These are phyloP conservation scores for Melopsittacus undulatus DNA, from an alignment of 2,797 vertebrate species.

Conservation along the genomic window DNA sequence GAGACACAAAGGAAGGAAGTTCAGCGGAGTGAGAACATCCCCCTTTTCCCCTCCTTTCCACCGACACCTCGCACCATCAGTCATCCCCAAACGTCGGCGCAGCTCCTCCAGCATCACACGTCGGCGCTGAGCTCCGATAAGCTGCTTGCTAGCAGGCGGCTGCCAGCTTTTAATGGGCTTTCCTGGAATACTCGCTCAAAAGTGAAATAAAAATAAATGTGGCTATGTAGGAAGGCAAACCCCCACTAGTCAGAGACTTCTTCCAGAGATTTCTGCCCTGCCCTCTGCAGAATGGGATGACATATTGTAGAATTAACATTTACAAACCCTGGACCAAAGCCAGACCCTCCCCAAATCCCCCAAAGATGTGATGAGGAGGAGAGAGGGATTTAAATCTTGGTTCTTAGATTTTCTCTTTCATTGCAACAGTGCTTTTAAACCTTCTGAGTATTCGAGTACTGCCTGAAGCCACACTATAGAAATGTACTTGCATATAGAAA, in stretches of 20 bases:
- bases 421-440: background rate
- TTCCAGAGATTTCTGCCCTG: background rate
- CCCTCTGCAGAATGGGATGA: background rate
- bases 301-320: background rate
- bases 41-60: constrained; percentile 26
- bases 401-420: background rate
- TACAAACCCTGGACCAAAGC: background rate
- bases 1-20: constrained; percentile 71
- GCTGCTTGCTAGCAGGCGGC: background rate
- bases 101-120: background rate
- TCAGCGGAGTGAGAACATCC: constrained; percentile 18
- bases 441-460: accelerated
- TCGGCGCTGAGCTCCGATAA: background rate
- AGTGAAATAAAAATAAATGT: constrained; percentile 11
- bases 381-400: background rate
- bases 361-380: accelerated
- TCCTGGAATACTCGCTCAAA: constrained; percentile 50
- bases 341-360: background rate
- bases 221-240: background rate
- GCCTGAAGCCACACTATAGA: accelerated
- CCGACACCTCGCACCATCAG: background rate
- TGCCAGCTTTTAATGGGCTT: constrained; percentile 54
- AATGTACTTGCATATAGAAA: background rate
- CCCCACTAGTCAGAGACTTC: background rate
- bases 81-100: background rate